Evolutionary conservation across 2,797 vertebrate genomes (phyloP), one percentile per base, ranked within the genome.

Genomic region (Melanotaenia trifasciata): DNA sequence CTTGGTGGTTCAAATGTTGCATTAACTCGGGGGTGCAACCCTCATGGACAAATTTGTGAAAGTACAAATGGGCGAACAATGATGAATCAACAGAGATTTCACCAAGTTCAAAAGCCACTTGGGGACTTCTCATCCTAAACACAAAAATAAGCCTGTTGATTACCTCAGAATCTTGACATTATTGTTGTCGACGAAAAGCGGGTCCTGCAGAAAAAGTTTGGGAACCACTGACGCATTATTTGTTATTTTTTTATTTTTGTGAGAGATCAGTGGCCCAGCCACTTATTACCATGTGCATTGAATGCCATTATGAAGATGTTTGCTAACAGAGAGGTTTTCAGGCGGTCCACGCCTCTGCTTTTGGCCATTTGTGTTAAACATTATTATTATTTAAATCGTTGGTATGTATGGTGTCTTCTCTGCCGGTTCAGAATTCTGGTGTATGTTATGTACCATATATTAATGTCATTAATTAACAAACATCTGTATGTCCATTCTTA

Each of bases 381-480:
- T 5, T 20, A 28, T 32, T 4, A 28, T 78, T 82, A 76, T 69
- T 43, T 68, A 71, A 79, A 33, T 54, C 28, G 58, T 26, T 12
- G 20, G 45, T 40, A 40, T 14, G 18, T 47, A 8, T 56, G 38
- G 63, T 24, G 43, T 64, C 33, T 69, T 35, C 56, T 62, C 63
- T 1, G 5, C 78, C 78, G 81, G 70, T 75, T 86, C 59, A 38
- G 3, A 8, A n/a, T 3, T 50, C 47, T 50, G n/a, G 47, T 22
- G 3, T 2, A 14, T 26, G 26, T 54, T 28, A 4, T 28, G 13
- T 30, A 14, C 53, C 53, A 4, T 13, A 56, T 16, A 16, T 51
- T 86, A 81, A 86, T 86, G 79, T 86, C 82, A 90, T 92, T 83
- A 86, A 84, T 76, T 68, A 82, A 70, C 76, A 38, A 64, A 70